Evolutionary conservation across 2,113 vertebrate genomes (phyloP), one percentile per base, ranked within the genome.

Genomic region (Macrotus californicus): DNA sequence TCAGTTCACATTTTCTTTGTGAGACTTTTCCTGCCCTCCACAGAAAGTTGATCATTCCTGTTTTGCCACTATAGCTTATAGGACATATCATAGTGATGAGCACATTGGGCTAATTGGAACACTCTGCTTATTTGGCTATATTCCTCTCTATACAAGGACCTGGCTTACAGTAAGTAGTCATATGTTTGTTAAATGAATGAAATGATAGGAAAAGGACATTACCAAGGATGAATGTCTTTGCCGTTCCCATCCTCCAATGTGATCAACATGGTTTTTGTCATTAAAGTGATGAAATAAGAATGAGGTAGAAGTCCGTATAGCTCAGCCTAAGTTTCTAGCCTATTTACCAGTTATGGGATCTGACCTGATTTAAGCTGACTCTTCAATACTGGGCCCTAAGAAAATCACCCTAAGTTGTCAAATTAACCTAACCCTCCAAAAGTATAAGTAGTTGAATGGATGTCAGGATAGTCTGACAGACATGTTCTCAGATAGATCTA

Each of bases 121-220:
- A 84, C 14, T 81, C 6, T 48, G 9, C 82, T 84, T 39, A 87
- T 87, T 90, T 96, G 66, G 1, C 7, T 94, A 56, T 73, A n/a
- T 94, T 96, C 3, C 26, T 14, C 12, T 76, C 2, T 76, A 86
- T 14, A 82, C 4, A 90, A 41, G 1, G 3, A 92, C n/a, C 79
- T 95, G 41, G 5, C 61, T 86, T 16, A 96, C 12, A 50, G 12
- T 90, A 95, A 77, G 26, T 61, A 87, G 6, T 75, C 66, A 96
- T 87, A 43, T 93, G 48, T 76, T 92, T 96, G 16, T 66, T 80
- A 96, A 96, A 82, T 85, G n/a, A 87, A 75, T 89, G 1, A 87
- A 73, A 80, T 5, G 72, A 79, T 88, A 26, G 26, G 15, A 54
- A 97, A 83, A 92, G 6, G n/a, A 36, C 41, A 94, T 67, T 95